phyloP scores from a whole-genome alignment of 1,140 invertebrate genomes.

The Bombus impatiens region DNA sequence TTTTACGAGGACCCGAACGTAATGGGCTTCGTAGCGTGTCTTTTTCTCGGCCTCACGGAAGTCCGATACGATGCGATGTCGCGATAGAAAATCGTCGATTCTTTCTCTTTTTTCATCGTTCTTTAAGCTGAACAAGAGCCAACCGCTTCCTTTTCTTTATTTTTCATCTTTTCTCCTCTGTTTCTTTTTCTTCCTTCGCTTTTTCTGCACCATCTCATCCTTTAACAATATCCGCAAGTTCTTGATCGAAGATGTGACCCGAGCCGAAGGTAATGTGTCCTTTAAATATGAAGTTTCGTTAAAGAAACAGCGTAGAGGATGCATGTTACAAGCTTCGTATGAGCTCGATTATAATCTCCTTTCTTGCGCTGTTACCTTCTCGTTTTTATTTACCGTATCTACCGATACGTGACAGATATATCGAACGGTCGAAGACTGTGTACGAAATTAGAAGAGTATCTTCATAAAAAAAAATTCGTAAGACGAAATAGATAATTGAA shows the following conservation, averaged over 20 bases:
- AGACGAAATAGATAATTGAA: too few species aligned
- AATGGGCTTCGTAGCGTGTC: constrained; percentile 30
- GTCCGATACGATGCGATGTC: constrained; percentile 20
- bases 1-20: constrained; percentile 41
- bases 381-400: not conserved
- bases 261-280: not conserved
- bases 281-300: not conserved
- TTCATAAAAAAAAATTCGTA: too few species aligned
- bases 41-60: constrained; percentile 15
- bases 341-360: not conserved
- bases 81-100: constrained; percentile 38
- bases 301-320: not conserved
- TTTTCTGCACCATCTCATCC: not conserved
- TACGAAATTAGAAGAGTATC: not conserved
- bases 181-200: not conserved
- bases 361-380: too few species aligned
- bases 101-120: not conserved
- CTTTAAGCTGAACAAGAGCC: not conserved
- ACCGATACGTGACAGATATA: not conserved
- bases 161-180: not conserved
- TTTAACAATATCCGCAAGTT: not conserved
- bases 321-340: not conserved
- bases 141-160: not conserved
- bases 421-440: fast-evolving
- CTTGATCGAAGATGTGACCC: constrained; percentile 1